Base-by-base conservation (phyloP, 1,140 invertebrate species). In the Druon quercuslanigerum region DNA sequence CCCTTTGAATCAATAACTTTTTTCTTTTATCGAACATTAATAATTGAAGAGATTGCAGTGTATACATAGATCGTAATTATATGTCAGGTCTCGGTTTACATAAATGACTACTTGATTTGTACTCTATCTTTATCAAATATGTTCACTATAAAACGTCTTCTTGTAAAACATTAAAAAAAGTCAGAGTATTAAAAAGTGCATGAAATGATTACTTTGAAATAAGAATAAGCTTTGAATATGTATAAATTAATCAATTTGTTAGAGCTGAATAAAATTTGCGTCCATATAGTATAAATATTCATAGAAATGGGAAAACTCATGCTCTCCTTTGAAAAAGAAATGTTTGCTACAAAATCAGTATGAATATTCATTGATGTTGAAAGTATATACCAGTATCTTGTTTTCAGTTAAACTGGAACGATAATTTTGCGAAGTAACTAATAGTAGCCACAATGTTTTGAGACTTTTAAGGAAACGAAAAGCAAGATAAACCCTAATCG, bases 361-460 rank as follows among this genome's bases (percentile, higher is more conserved):
- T 66, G 60, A 66, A 66, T 66, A 66, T 66, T 66, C 60, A 66
- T 66, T 46, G 25, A 46, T 66, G 3, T 66, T 66, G 33, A 66
- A 66, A 66, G 25, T 57, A 33, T 33, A 57, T 13, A 25, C 11
- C 19, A 40, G 57, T 66, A 66, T 66, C 57, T 25, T 33, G 57
- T 66, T 66, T 33, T 4, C 1, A 66, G 25, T 66, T 66, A 66
- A 19, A 66, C 20, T 14, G 25, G 25, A 66, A 33, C 25, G 12
- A 66, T 46, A 66, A 66, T 9, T 66, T 66, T 66, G 33, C 25
- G n/a, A 66, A 33, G 60, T 66, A 46, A 66, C 46, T 66, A 40
- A 66, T 66, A n/a, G 40, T 6, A 66, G n/a, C 5, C 46, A 9
- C n/a, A 25, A 66, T n/a, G 25, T 66, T 33, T 16, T 40, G 40